Evolutionary conservation across 2,888 invertebrate genomes (phyloP), one percentile per base, ranked within the genome.

Genomic region (Lucinisca nassula): DNA sequence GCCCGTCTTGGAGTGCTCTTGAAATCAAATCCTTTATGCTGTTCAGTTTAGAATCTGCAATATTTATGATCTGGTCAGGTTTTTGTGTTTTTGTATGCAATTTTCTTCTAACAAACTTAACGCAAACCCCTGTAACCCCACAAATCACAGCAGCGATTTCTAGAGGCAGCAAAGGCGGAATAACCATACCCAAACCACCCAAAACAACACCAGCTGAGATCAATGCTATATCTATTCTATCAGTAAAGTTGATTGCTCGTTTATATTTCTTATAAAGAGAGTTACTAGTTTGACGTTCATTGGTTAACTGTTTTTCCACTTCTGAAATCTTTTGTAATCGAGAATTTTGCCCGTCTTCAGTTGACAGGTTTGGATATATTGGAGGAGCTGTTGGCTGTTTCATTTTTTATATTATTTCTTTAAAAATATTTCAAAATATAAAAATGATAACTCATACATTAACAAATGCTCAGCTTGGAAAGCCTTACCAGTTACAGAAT

Each of bases 241-340:
- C 82, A 51, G 82, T 79, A 38, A 75, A 51, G 79, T 86, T 86
- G 45, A 86, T 81, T 55, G 79, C 61, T 38, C 78, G 55, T 85
- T 85, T 85, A 82, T 85, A 85, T 67, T 85, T 85, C 38, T 86
- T 86, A 72, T 87, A 87, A 35, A 83, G 76, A 77, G 82, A 58
- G 51, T 86, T 24, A 21, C 80, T 70, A 67, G 24, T 67, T 27
- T 83, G 74, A 51, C 74, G 55, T 58, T 82, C 78, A n/a, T 73
- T 82, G 58, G n/a, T 51, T 51, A 51, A 51, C n/a, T 51, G 51
- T 51, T 51, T 51, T 51, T 51, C 51, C n/a, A 51, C 79, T 35
- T 85, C 85, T 58, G 82, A 75, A 75, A 85, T 85, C 70, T 85
- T 85, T 55, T 82, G 79, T 79, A 85, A 75, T 75, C 85, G 78